These are phyloP conservation scores for Aricia agestis DNA, from an alignment of 1,140 invertebrate species.

Conservation along the genomic window DNA sequence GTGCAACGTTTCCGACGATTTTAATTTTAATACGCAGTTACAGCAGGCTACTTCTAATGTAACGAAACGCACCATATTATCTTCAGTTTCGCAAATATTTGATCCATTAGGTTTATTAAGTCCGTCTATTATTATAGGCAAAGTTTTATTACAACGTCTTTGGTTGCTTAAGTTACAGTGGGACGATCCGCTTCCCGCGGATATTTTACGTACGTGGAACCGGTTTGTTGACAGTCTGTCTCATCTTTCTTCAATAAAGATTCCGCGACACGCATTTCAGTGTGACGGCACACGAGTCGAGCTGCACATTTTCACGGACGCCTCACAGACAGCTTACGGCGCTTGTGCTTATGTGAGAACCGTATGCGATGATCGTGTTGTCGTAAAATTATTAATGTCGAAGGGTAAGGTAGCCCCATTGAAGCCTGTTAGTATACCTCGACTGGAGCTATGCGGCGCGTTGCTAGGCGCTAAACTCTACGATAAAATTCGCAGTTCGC, in stretches of 20 bases:
- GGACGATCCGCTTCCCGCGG: constrained; percentile 37
- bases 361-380: background rate
- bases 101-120: constrained; percentile 25
- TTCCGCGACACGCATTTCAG: constrained; percentile 14
- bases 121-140: constrained; percentile 22
- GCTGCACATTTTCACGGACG: constrained; percentile 28
- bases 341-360: background rate
- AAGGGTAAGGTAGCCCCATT: background rate
- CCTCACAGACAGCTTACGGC: constrained; percentile 26
- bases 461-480: constrained; percentile 5
- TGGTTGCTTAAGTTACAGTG: constrained; percentile 37
- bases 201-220: constrained; percentile 8
- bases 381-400: background rate
- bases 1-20: constrained; percentile 17
- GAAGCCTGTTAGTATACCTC: too few relatives aligned
- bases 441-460: constrained; percentile 22
- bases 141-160: constrained; percentile 41
- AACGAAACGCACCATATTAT: constrained; percentile 21
- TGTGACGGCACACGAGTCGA: background rate
- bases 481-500: constrained; percentile 18
- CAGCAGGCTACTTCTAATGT: background rate
- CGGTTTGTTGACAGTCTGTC: constrained; percentile 6
- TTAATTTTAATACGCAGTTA: constrained; percentile 21
- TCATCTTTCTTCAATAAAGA: constrained; percentile 3
- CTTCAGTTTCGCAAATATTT: constrained; percentile 24